Base-by-base conservation (phyloP, 2,113 vertebrate genomes). In the Pygoscelis adeliae region DNA sequence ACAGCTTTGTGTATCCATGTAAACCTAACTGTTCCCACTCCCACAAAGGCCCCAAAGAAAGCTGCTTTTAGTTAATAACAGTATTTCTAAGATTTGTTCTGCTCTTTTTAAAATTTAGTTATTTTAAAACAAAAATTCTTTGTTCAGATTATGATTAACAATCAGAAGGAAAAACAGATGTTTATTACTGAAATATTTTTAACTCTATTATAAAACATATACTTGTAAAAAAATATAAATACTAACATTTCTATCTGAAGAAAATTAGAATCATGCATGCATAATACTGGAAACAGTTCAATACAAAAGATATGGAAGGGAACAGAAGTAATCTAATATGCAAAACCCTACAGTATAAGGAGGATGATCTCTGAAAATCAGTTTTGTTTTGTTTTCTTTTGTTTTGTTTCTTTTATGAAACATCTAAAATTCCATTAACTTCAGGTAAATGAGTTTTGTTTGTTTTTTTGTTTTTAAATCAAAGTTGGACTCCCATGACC, bases 401-500 rank as follows among this genome's bases (percentile, higher is more conserved):
- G 15, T 29, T 17, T 20, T 53, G 15, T 53, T 38, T 70, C 3
- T 38, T 52, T 52, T 40, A 22, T 34, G 25, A 46, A 78, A n/a
- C 4, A 16, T 5, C 2, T 49, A 19, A 63, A 23, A 7, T 32
- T 73, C 19, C 11, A 47, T 34, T 63, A 69, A 63, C 8, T 56
- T 78, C 15, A 32, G 3, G 4, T n/a, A 74, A 58, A 1, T 30
- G 6, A 3, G 1, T 2, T 73, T 79, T 63, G 11, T 25, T 66
- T 52, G 2, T 4, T 6, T 22, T 21, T 30, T 47, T 40, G 1
- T 11, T 90, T 63, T 79, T 63, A 19, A 86, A 42, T 52, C 18
- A 38, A 52, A 19, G 6, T 19, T 52, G 6, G 9, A 65, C 13
- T 3, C 2, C 15, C 1, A 0, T 59, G 16, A 30, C 3, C 3